Base-by-base conservation (phyloP, 2,888 invertebrate genomes). In the Melieria omissa region DNA sequence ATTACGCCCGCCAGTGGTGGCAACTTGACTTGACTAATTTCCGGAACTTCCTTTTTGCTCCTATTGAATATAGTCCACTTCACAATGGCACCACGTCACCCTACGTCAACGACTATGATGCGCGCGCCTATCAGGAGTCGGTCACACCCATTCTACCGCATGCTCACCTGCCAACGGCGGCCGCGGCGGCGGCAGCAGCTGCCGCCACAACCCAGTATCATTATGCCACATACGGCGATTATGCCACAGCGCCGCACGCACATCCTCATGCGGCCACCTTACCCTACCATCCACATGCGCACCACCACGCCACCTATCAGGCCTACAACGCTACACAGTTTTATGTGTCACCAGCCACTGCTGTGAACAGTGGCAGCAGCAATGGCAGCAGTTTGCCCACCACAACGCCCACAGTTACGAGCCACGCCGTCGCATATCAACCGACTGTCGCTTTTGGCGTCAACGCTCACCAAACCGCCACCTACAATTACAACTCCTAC, bases 81-180 rank as follows among this genome's bases (percentile, higher is more conserved):
- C 77, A 78, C 69, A 76, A 61, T 12, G 60, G 14, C 52, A 14
- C 76, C 70, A 45, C 80, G 73, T 69, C 80, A 77, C 68, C 76
- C 58, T 84, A 83, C 74, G 77, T 79, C 49, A 78, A 79, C 67
- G 83, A 81, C 49, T 84, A 83, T 63, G 77, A 76, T 58, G 75
- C 76, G 44, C 70, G 73, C 52, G 66, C 68, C 70, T 78, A 79
- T 71, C 77, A 77, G n/a, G 78, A 79, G 61, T 78, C 78, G 63
- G 82, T 82, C 64, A 47, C 77, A 68, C 70, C 78, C 10, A 69
- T 81, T 49, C 76, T 83, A 29, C 79, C 83, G 12, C 83, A 81
- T 73, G 80, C 82, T 44, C 82, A 81, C 57, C 71, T 69, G 55
- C 69, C 69, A 42, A 45, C 45, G n/a, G 63, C 46, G 63, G 66